Base-by-base conservation (phyloP, 2,888 invertebrate genomes). In the Drosophila infuscata region DNA sequence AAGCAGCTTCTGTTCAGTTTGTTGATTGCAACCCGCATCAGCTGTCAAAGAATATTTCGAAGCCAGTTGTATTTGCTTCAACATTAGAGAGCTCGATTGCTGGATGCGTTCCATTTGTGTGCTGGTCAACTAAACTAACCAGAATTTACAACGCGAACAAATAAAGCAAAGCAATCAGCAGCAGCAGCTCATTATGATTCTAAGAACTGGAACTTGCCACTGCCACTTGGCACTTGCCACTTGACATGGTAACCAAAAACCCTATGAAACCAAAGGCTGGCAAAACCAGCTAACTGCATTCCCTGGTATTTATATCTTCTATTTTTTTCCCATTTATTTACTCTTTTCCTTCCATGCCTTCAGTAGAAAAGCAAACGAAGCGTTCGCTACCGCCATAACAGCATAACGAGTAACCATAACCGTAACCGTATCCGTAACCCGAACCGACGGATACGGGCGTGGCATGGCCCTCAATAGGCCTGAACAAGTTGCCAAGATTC, bases 171-270 rank as follows among this genome's bases (percentile, higher is more conserved):
- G 20, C 52, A 35, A 20, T 8, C 25, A 33, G 51, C 64, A 65
- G 52, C 74, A 63, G 58, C 53, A 61, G 64, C 62, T 71, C 54
- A 63, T 75, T 64, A 49, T 48, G 75, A 73, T 85, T 87, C 87
- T 68, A 51, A 73, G 85, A 85, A 87, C 58, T 81, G 70, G 36
- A 78, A 78, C 78, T 72, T 66, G 72, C 69, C 62, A 74, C 77
- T 54, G 76, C 65, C 60, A 38, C n/a, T 35, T 41, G 51, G 51
- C 48, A 66, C 61, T 81, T 82, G 82, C 75, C 80, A 87, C 85
- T 87, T 86, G 85, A 86, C 85, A 78, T 86, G 83, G 87, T 77
- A 87, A 85, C 87, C 87, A 82, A 85, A 85, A 77, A 87, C 70
- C 79, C 66, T 35, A 38, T 25, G 65, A 74, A 77, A 82, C 73